phyloP scores from a whole-genome alignment of 2,113 vertebrate genomes.

The Meriones unguiculatus region DNA sequence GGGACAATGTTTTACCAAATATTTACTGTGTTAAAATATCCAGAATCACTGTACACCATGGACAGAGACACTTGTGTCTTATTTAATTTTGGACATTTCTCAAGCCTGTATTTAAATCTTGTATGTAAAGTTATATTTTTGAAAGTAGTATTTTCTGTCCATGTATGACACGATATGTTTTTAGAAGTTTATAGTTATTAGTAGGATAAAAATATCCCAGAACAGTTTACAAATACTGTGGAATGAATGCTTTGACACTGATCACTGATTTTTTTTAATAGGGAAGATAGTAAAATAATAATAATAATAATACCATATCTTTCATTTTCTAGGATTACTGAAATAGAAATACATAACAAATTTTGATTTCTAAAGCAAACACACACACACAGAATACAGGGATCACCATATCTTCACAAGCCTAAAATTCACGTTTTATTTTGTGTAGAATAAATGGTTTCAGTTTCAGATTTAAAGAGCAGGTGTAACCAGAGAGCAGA shows the following conservation, averaged over 20 bases:
- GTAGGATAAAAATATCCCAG: conserved; percentile 46
- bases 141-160: conserved; percentile 9
- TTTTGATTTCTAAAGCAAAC: not conserved
- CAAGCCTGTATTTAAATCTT: not conserved
- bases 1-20: not conserved
- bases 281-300: not conserved
- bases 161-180: conserved; percentile 4
- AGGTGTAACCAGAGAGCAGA: not conserved
- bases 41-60: not conserved
- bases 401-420: not conserved
- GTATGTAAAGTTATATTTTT: not conserved
- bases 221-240: not conserved
- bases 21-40: not conserved
- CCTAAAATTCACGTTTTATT: not conserved
- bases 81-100: not conserved
- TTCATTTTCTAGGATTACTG: not conserved
- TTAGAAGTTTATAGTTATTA: conserved; percentile 37
- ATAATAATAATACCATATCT: not conserved
- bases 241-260: conserved; percentile 4
- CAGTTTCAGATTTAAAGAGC: not conserved
- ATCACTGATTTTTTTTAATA: conserved; percentile 6
- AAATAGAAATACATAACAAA: conserved; percentile 46
- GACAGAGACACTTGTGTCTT: not conserved
- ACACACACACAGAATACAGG: not conserved
- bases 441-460: not conserved